A percentile compares a stretch with the other conserved stretches of the same genome.
phyloP scores from a whole-genome alignment of 2,888 invertebrate genomes.

The Nephrocerus scutellatus region DNA sequence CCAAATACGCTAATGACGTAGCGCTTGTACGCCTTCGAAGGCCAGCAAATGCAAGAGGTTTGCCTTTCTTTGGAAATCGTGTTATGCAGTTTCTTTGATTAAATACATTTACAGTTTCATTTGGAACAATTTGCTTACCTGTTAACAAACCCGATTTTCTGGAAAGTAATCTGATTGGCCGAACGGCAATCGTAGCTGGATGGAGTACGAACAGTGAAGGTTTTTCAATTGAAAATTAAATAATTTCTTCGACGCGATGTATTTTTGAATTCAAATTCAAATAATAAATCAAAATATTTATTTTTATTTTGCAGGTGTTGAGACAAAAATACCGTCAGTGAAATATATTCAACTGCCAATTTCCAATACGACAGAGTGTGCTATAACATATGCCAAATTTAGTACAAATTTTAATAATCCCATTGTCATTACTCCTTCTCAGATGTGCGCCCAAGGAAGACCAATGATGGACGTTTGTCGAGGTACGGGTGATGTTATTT shows the following conservation, averaged over 20 bases:
- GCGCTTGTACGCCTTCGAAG: slow-evolving; percentile 50
- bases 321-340: slow-evolving; percentile 30
- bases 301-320: slow-evolving; percentile 1
- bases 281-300: slow-evolving; percentile 3
- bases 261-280: slow-evolving; percentile 2
- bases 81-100: slow-evolving; percentile 1
- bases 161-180: slow-evolving; percentile 46
- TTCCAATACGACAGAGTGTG: slow-evolving; percentile 44
- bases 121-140: slow-evolving; percentile 52
- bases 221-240: slow-evolving; percentile 29
- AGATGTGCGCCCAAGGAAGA: slow-evolving; percentile 45
- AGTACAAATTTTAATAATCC: slow-evolving; percentile 45
- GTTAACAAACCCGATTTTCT: slow-evolving; percentile 29
- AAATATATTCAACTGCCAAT: slow-evolving; percentile 48
- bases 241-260: neutral
- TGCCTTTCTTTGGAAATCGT: neutral
- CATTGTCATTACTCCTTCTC: slow-evolving; percentile 43
- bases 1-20: slow-evolving; percentile 54
- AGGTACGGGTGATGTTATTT: too few species aligned
- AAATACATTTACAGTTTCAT: slow-evolving; percentile 28
- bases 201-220: slow-evolving; percentile 66
- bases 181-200: slow-evolving; percentile 59
- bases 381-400: slow-evolving; percentile 41
- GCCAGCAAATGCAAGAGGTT: slow-evolving; percentile 37
- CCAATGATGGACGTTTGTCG: slow-evolving; percentile 46